Evolutionary conservation across 2,888 invertebrate genomes (phyloP).

Genomic region (Amiota minor): DNA sequence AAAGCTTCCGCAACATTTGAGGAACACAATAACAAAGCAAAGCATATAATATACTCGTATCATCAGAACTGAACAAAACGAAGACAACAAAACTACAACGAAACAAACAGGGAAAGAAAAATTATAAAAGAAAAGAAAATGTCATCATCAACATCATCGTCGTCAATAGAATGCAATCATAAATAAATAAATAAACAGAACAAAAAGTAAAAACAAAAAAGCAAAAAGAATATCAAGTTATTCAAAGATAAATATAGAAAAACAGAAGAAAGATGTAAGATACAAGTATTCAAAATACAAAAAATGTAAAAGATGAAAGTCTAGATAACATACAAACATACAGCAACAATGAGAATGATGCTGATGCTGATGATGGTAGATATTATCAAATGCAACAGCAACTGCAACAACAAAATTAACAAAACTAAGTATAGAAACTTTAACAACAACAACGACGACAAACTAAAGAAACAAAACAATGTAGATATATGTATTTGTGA

Average conservation of each 20-base stretch:
- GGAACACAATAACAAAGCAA: background rate
- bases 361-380: background rate
- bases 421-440: background rate
- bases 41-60: background rate
- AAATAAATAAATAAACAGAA: background rate
- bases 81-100: background rate
- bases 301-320: too few relatives aligned
- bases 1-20: background rate
- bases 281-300: too few relatives aligned
- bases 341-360: background rate
- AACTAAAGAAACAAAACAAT: background rate
- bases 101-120: background rate
- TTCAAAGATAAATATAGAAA: too few relatives aligned
- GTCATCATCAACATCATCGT: background rate
- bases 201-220: background rate
- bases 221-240: background rate
- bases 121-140: conserved; percentile 1
- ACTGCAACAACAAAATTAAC: background rate
- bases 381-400: background rate
- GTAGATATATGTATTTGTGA: conserved; percentile 3
- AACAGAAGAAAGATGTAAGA: too few relatives aligned
- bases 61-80: too few relatives aligned
- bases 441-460: background rate
- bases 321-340: background rate
- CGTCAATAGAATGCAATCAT: background rate